Evolutionary conservation across 1,140 invertebrate species (phyloP), one percentile per base, ranked within the genome.

Genomic region (Trialeurodes vaporariorum): DNA sequence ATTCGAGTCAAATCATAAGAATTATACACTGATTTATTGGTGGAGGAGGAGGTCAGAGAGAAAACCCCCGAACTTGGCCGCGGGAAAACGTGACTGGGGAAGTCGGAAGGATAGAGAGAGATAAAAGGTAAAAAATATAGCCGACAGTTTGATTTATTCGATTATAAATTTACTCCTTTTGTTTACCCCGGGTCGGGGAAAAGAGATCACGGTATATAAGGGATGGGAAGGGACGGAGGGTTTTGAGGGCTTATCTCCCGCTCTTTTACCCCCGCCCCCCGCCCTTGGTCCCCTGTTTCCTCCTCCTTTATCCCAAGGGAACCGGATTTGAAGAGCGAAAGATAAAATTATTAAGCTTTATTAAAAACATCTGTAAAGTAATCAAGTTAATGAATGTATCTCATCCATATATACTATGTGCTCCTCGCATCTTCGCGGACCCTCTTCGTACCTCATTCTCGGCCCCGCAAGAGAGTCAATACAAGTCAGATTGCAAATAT

Each of bases 141-240:
- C 34, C 34, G 34, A 17, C 34, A 9, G 5, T 17, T 49, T 49
- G 34, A 49, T 49, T 49, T 49, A 49, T 49, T 49, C 17, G 34
- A 49, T 49, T 49, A 49, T 49, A 49, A 49, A 49, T 49, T 49
- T 49, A 49, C 34, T 49, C 34, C 34, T 49, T 49, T 49, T 49
- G 34, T 49, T 49, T 49, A 49, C 34, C 34, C 34, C 34, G 34
- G n/a, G 34, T 49, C 34, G 34, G 34, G 34, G 17, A 17, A 17
- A 17, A 49, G 34, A 17, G 34, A 49, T 49, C 5, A 17, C 5
- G 34, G 34, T 9, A 17, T 9, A 17, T 49, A 49, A 49, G 17
- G 34, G 17, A 49, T 5, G 5, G 34, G n/a, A 17, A 9, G 5
- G 34, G 34, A 5, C 34, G 17, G 34, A 49, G 34, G 34, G 34